Evolutionary conservation across 2,888 invertebrate species (phyloP).

Genomic region (Clepsis dumicolana): DNA sequence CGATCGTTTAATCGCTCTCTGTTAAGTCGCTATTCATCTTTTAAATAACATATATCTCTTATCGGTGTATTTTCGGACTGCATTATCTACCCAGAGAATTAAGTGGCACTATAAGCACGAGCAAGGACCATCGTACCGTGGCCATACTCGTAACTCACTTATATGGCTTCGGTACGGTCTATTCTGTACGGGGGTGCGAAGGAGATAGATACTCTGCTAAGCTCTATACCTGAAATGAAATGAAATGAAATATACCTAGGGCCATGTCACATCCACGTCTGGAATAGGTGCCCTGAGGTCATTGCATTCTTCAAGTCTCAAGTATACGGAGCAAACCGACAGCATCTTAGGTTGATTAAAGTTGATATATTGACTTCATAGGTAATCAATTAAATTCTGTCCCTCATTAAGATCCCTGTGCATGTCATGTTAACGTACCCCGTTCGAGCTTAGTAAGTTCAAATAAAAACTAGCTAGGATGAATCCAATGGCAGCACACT

Average conservation of each 20-base stretch:
- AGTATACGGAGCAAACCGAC: too few species aligned
- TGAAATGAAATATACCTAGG: too few species aligned
- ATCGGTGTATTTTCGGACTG: not conserved
- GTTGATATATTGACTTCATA: too few species aligned
- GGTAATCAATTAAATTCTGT: not conserved
- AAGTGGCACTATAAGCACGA: not conserved
- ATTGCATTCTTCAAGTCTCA: too few species aligned
- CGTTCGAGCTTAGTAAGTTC: not conserved
- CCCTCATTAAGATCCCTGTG: not conserved
- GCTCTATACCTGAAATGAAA: too few species aligned
- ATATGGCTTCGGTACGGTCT: too few species aligned
- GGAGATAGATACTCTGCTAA: too few species aligned
- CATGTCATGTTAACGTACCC: not conserved
- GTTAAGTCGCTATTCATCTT: constrained; percentile 2
- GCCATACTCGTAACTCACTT: not conserved
- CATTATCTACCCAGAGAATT: not conserved
- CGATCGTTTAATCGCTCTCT: constrained; percentile 5
- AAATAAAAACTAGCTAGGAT: constrained; percentile 74
- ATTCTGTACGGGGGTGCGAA: too few species aligned
- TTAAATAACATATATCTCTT: constrained; percentile 9
- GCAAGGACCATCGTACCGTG: not conserved
- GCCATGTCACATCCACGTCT: too few species aligned
- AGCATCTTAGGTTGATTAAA: too few species aligned
- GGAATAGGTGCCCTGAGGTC: too few species aligned
- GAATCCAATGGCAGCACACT: constrained; percentile 71